Evolutionary conservation across 1,140 invertebrate species (phyloP).

Genomic region (Macrosteles quadrilineatus): DNA sequence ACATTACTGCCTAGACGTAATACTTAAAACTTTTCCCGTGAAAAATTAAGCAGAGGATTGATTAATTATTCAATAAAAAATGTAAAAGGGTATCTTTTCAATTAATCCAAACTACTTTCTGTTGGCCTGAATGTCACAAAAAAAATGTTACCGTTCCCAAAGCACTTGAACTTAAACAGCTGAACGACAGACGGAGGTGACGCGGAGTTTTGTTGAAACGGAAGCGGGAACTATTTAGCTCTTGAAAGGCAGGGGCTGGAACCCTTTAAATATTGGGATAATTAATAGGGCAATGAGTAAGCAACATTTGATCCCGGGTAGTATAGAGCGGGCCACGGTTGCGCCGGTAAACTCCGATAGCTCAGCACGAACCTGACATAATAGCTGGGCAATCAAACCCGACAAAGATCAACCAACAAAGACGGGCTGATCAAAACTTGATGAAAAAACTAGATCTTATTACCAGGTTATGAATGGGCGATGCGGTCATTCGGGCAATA

Average conservation of each 20-base stretch:
- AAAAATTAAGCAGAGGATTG: no score
- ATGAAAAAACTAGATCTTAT: constrained; percentile 21
- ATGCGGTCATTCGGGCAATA: neutral
- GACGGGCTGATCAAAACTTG: neutral
- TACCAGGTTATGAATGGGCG: constrained; percentile 11
- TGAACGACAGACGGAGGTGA: neutral
- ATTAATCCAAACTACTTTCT: no score
- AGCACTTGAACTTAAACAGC: no score
- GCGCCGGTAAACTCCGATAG: neutral
- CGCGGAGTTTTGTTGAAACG: constrained; percentile 7
- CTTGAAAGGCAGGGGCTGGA: constrained; percentile 15
- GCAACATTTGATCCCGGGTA: neutral
- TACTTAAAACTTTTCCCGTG: no score
- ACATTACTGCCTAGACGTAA: no score
- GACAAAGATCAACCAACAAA: no score
- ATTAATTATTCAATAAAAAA: no score
- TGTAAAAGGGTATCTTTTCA: no score
- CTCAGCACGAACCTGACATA: no score
- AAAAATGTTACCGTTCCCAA: no score
- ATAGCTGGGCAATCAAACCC: no score
- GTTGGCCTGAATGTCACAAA: no score
- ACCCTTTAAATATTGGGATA: constrained; percentile 25
- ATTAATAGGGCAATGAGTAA: constrained; percentile 22
- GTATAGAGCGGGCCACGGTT: neutral
- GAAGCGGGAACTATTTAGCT: constrained; percentile 22